These are phyloP conservation scores for Sitta europaea DNA, from an alignment of 2,113 vertebrate species.

Conservation along the genomic window DNA sequence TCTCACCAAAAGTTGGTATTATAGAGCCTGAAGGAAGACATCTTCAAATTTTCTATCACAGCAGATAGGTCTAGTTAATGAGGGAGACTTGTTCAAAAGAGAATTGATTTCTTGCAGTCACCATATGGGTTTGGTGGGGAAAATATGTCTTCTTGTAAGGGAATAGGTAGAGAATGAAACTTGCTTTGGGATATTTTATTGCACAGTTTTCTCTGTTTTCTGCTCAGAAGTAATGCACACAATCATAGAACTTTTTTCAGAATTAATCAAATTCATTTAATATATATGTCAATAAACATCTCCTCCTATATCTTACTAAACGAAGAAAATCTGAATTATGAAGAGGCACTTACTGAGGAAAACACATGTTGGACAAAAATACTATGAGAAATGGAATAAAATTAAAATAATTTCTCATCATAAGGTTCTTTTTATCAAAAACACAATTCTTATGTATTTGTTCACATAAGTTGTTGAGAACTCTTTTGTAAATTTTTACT, in stretches of 20 bases:
- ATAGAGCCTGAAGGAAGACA: neutral
- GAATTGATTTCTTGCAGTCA: neutral
- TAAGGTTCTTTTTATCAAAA: constrained; percentile 48
- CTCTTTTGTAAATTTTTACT: constrained; percentile 68
- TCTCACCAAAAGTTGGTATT: neutral
- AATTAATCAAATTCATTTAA: neutral
- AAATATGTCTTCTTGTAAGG: neutral
- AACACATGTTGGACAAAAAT: neutral
- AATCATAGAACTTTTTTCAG: neutral
- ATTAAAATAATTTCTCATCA: constrained; percentile 2
- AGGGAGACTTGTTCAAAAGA: neutral
- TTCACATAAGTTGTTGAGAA: constrained; percentile 25
- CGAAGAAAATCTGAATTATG: neutral
- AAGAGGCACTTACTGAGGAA: neutral
- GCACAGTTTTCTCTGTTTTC: neutral
- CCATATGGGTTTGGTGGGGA: neutral
- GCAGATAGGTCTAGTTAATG: neutral
- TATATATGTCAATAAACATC: neutral
- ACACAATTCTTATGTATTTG: constrained; percentile 22
- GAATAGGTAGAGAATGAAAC: neutral
- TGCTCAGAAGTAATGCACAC: neutral
- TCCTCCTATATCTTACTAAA: neutral
- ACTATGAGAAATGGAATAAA: neutral
- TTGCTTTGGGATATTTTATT: neutral
- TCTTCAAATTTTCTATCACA: neutral